phyloP scores from a whole-genome alignment of 2,797 vertebrate genomes.

The Tokudaia muenninki region DNA sequence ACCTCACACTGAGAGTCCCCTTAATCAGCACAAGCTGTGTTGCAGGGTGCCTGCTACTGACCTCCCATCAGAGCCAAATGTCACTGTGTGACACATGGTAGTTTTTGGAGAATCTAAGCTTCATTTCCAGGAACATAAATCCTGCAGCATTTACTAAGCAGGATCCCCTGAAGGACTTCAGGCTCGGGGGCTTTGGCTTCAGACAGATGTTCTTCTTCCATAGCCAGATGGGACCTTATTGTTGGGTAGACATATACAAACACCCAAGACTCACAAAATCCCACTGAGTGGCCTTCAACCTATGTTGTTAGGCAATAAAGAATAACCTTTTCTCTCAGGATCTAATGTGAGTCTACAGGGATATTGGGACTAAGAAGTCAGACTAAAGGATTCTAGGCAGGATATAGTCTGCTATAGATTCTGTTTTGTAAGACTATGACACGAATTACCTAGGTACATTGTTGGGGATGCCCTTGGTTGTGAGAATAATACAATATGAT shows the following conservation, averaged over 20 bases:
- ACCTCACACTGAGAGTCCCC: not conserved
- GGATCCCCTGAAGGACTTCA: not conserved
- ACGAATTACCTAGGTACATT: not conserved
- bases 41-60: not conserved
- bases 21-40: not conserved
- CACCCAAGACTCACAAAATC: no score
- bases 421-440: not conserved
- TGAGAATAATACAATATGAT: not conserved
- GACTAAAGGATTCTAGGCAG: not conserved
- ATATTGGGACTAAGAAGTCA: fast-evolving
- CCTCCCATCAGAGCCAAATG: not conserved
- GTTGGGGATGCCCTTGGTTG: not conserved
- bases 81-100: not conserved
- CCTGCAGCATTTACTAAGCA: not conserved
- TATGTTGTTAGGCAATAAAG: not conserved
- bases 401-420: not conserved
- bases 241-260: not conserved
- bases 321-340: not conserved
- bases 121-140: constrained; percentile 32
- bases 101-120: not conserved
- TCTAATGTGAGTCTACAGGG: not conserved
- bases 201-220: not conserved
- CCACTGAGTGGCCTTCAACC: not conserved
- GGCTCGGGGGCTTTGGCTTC: not conserved
- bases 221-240: not conserved